A percentile compares a stretch with the other conserved stretches of the same genome.
These are phyloP conservation scores for Glaucidium brasilianum DNA, from an alignment of 2,113 vertebrate genomes.

Conservation along the genomic window DNA sequence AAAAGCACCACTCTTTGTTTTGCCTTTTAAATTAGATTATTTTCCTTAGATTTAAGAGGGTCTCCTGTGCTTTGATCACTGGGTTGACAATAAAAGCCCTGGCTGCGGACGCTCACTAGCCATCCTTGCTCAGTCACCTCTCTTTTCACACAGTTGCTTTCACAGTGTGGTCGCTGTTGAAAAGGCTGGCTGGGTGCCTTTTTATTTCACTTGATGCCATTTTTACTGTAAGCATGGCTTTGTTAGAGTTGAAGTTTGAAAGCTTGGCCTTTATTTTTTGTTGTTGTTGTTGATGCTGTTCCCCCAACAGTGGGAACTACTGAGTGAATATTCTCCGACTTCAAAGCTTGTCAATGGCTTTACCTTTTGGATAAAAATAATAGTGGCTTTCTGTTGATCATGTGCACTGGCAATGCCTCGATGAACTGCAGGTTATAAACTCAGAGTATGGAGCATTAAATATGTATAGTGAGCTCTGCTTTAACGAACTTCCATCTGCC, in stretches of 20 bases:
- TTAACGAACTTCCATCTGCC: constrained; percentile 30
- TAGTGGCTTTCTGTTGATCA: constrained; percentile 7
- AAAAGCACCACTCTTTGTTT: constrained; percentile 56
- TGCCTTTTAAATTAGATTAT: constrained; percentile 70
- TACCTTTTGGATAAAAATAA: constrained; percentile 34
- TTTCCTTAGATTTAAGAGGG: constrained; percentile 67
- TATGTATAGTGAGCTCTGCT: constrained; percentile 41
- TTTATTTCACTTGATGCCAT: constrained; percentile 3
- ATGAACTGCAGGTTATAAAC: constrained; percentile 51
- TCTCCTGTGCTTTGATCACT: constrained; percentile 70
- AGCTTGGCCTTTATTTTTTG: constrained; percentile 47
- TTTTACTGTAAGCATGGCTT: constrained; percentile 56
- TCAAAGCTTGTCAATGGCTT: constrained; percentile 48
- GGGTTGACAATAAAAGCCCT: constrained; percentile 62
- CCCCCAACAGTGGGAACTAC: constrained; percentile 5
- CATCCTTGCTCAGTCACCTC: constrained; percentile 33
- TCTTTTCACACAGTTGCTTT: constrained; percentile 44
- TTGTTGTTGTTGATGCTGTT: constrained; percentile 53
- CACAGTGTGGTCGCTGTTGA: constrained; percentile 38
- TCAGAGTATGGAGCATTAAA: constrained; percentile 44
- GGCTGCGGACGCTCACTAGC: not conserved
- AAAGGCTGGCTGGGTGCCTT: constrained; percentile 50
- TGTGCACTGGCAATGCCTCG: constrained; percentile 6
- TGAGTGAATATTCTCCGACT: not conserved
- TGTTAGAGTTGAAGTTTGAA: constrained; percentile 45